Percentiles rank a stretch among this genome's conserved stretches.
These are phyloP conservation scores for Ceratina australensis DNA, from an alignment of 1,140 invertebrate genomes.

Conservation along the genomic window DNA sequence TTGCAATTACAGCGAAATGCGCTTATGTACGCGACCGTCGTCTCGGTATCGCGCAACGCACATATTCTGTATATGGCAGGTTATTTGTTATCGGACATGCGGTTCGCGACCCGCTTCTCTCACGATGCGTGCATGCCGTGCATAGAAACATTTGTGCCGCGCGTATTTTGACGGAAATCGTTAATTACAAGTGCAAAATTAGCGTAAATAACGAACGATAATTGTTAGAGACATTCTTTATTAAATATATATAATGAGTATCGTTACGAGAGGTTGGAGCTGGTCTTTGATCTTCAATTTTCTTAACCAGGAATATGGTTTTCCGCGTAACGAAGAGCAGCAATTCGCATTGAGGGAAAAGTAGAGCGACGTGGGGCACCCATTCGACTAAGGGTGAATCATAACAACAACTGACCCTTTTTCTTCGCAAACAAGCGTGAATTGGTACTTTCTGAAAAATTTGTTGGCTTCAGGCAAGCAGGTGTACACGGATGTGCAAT, in stretches of 20 bases:
- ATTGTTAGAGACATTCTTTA: too few relatives aligned
- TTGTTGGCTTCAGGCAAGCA: too few relatives aligned
- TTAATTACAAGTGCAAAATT: not conserved
- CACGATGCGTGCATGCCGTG: not conserved
- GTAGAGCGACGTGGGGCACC: not conserved
- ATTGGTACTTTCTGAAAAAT: not conserved
- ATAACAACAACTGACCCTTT: not conserved
- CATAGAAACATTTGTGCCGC: not conserved
- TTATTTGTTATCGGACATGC: constrained; percentile 56
- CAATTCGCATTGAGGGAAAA: not conserved
- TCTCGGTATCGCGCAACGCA: not conserved
- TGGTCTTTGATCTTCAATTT: too few relatives aligned
- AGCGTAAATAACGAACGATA: not conserved
- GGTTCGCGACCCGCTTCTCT: constrained; percentile 35
- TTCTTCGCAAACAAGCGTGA: not conserved
- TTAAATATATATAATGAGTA: too few relatives aligned
- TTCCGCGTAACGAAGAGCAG: too few relatives aligned
- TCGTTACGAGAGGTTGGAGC: too few relatives aligned
- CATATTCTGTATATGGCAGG: constrained; percentile 15
- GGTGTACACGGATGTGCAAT: too few relatives aligned
- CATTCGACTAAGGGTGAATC: not conserved
- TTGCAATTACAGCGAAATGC: constrained; percentile 53
- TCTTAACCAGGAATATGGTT: too few relatives aligned
- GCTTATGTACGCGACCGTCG: constrained; percentile 10
- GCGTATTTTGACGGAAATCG: not conserved